Evolutionary conservation across 2,113 vertebrate genomes (phyloP).

Genomic region (Pardalotus punctatus): DNA sequence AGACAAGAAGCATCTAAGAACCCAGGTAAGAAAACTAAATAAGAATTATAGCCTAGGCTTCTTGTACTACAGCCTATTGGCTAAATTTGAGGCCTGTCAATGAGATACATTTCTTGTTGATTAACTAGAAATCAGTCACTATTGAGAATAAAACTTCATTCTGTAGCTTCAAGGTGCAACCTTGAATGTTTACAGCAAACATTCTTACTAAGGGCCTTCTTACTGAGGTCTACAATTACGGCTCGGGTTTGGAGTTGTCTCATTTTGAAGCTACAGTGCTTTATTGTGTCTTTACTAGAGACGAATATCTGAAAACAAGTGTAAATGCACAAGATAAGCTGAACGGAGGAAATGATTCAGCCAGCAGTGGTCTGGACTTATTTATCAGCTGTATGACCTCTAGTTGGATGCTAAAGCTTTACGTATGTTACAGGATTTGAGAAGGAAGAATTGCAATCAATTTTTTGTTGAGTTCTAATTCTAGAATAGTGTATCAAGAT

Average conservation of each 20-base stretch:
- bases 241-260: background rate
- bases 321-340: background rate
- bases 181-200: background rate
- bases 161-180: background rate
- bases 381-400: background rate
- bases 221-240: background rate
- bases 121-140: background rate
- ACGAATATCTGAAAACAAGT: background rate
- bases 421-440: background rate
- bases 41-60: background rate
- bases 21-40: background rate
- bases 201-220: background rate
- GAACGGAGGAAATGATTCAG: background rate
- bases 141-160: background rate
- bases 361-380: background rate
- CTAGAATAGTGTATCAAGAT: background rate
- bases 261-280: background rate
- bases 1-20: background rate
- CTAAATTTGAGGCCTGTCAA: background rate
- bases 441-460: background rate
- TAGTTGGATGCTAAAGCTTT: background rate
- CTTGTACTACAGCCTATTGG: background rate
- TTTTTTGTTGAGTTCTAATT: background rate
- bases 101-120: background rate
- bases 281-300: background rate